Evolutionary conservation across 2,888 invertebrate species (phyloP).

Genomic region (Linhomoeus sp.): DNA sequence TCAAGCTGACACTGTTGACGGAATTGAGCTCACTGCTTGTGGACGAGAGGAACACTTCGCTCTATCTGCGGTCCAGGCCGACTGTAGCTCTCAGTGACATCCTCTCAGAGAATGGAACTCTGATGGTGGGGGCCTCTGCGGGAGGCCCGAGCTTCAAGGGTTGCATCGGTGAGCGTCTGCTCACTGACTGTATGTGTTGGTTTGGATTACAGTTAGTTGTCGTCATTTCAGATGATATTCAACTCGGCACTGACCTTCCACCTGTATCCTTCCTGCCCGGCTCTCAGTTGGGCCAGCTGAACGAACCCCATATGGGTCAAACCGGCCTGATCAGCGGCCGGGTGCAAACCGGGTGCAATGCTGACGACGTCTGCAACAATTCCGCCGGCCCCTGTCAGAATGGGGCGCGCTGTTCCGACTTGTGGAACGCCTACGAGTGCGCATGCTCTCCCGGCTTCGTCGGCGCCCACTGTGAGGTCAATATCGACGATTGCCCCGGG

Average conservation of each 20-base stretch:
- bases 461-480: constrained; percentile 62
- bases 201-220: too few relatives aligned
- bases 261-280: not conserved
- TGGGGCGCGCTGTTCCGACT: constrained; percentile 12
- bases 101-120: not conserved
- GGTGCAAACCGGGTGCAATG: not conserved
- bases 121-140: not conserved
- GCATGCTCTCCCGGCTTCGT: constrained; percentile 79
- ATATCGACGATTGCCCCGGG: constrained; percentile 20
- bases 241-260: not conserved
- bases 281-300: not conserved
- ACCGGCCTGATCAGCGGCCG: too few relatives aligned
- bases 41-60: not conserved
- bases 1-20: constrained; percentile 1
- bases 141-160: not conserved
- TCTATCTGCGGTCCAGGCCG: not conserved
- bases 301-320: not conserved
- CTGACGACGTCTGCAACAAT: not conserved
- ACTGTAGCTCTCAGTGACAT: not conserved
- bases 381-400: constrained; percentile 14
- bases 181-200: too few relatives aligned
- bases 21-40: not conserved
- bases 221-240: not conserved
- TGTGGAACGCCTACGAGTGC: constrained; percentile 52
- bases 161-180: too few relatives aligned